These are phyloP conservation scores for Zeuzera pyrina DNA, from an alignment of 2,888 invertebrate genomes.

Conservation along the genomic window DNA sequence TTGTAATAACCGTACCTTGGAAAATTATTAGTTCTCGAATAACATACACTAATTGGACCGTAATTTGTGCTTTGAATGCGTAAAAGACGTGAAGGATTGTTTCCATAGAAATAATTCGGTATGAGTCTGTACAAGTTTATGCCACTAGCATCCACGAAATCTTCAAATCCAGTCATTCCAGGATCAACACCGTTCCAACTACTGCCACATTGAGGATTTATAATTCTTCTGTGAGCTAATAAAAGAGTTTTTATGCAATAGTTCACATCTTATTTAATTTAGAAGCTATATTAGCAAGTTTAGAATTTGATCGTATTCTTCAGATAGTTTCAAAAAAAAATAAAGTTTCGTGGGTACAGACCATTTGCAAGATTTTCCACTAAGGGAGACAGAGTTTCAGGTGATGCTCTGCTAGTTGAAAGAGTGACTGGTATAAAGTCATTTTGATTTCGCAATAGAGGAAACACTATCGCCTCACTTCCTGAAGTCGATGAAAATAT, in stretches of 20 bases:
- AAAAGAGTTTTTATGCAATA: too few relatives aligned
- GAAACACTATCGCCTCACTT: constrained; percentile 10
- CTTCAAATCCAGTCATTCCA: constrained; percentile 62
- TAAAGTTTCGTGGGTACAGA: too few relatives aligned
- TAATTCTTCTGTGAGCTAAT: constrained; percentile 67
- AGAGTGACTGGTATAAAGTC: constrained; percentile 15
- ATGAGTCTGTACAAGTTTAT: constrained; percentile 78
- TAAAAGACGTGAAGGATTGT: constrained; percentile 46
- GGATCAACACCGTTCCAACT: constrained; percentile 37
- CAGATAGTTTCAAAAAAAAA: too few relatives aligned
- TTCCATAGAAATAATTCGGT: constrained; percentile 79
- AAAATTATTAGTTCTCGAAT: constrained; percentile 49
- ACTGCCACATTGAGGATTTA: constrained; percentile 75
- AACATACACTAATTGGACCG: constrained; percentile 68
- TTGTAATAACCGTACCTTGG: constrained; percentile 14
- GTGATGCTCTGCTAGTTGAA: constrained; percentile 6
- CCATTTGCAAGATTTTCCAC: too few relatives aligned
- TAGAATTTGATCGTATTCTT: too few relatives aligned
- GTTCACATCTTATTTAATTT: too few relatives aligned
- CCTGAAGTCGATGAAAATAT: constrained; percentile 14
- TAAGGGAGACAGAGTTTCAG: too few relatives aligned
- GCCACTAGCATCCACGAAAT: constrained; percentile 76
- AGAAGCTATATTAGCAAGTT: too few relatives aligned
- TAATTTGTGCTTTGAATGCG: constrained; percentile 56
- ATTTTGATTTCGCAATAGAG: constrained; percentile 7